Evolutionary conservation across 2,113 vertebrate species (phyloP).

Genomic region (Hydrochoerus hydrochaeris): DNA sequence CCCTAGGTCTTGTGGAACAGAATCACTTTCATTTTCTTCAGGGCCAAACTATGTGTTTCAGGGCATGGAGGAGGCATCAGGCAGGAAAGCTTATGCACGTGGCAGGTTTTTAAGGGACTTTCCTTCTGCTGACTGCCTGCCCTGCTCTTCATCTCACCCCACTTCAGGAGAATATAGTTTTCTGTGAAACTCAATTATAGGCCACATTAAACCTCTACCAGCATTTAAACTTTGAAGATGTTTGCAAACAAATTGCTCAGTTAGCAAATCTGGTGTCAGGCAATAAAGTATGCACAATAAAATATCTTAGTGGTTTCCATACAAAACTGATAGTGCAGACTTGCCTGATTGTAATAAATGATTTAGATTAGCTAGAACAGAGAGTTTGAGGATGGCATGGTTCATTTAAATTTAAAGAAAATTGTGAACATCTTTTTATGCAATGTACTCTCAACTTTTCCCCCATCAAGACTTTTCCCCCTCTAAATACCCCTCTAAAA

Average conservation of each 20-base stretch:
- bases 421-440: background rate
- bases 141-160: background rate
- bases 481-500: background rate
- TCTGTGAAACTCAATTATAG: conserved; percentile 17
- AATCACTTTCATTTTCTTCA: conserved; percentile 29
- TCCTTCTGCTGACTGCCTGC: no score
- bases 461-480: no score
- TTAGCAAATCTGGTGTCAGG: conserved; percentile 6
- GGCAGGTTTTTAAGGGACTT: background rate
- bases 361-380: conserved; percentile 35
- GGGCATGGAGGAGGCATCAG: background rate
- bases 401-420: conserved; percentile 44
- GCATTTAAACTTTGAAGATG: background rate
- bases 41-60: conserved; percentile 30
- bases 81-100: background rate
- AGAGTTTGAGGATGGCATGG: background rate
- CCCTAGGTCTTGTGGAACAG: conserved; percentile 44
- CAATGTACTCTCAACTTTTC: background rate
- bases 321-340: conserved; percentile 6
- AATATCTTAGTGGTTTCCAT: conserved; percentile 57
- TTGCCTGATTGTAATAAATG: conserved; percentile 36
- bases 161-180: background rate
- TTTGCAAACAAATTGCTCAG: conserved; percentile 62
- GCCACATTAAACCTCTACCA: background rate
- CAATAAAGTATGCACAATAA: conserved; percentile 48